A percentile compares a stretch with the other conserved stretches of the same genome.
These are phyloP conservation scores for Phyllostomus hastatus DNA, from an alignment of 2,113 vertebrate species.

Conservation along the genomic window DNA sequence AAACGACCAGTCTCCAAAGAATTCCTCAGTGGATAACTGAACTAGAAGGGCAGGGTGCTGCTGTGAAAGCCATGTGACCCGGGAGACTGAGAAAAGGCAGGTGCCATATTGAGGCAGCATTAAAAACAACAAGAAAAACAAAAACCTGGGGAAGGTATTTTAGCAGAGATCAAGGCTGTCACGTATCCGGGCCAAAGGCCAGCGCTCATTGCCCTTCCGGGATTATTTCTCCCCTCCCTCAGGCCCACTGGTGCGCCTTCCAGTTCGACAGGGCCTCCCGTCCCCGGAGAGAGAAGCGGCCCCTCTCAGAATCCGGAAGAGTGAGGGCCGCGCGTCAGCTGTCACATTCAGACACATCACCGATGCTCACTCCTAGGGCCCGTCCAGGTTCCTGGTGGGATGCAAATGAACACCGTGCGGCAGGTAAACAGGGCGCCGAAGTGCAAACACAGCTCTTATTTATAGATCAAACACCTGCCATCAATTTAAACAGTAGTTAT, in stretches of 20 bases:
- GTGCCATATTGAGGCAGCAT: not conserved
- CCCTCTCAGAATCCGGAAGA: not conserved
- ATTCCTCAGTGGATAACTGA: not conserved
- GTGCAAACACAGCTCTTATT: conserved; percentile 53
- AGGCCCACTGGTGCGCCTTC: not conserved
- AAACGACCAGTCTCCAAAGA: not conserved
- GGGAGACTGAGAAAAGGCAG: not conserved
- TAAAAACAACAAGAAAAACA: not conserved
- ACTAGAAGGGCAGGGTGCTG: not conserved
- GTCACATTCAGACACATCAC: not conserved
- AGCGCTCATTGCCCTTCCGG: not conserved
- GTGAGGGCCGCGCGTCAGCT: not conserved
- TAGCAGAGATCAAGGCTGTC: not conserved
- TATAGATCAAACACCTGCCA: conserved; percentile 67
- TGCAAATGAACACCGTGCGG: conserved; percentile 4
- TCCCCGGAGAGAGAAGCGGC: not conserved
- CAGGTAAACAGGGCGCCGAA: conserved; percentile 22
- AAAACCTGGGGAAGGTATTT: not conserved
- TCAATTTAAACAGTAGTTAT: conserved; percentile 69
- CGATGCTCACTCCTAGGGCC: not conserved
- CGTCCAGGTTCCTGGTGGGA: not conserved
- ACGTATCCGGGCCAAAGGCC: not conserved
- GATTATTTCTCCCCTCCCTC: not conserved
- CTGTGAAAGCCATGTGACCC: not conserved
- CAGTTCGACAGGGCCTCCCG: not conserved